A percentile compares a stretch with the other conserved stretches of the same genome.
Conservation (phyloP, 2,797 vertebrate genomes). For the Coregonus sp. region DNA sequence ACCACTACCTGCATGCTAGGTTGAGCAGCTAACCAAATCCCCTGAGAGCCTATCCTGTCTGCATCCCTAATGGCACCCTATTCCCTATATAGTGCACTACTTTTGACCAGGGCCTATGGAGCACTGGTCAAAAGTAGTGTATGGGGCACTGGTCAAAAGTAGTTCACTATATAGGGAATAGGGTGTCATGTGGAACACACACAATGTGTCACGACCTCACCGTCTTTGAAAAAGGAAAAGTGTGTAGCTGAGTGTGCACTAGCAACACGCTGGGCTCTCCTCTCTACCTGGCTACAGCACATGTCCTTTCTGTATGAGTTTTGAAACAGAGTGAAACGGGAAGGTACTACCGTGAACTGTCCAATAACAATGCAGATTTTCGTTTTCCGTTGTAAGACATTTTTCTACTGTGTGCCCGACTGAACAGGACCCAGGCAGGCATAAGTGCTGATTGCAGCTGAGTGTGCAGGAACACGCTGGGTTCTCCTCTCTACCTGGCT, state of each 20-base stretch:
- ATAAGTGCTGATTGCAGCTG: conserved; percentile 1
- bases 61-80: too few relatives aligned
- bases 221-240: conserved; percentile 20
- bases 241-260: conserved; percentile 49
- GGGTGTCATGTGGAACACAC: not conserved
- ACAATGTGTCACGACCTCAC: not conserved
- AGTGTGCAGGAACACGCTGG: conserved; percentile 66
- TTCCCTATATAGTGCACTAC: not conserved
- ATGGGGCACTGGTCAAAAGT: not conserved
- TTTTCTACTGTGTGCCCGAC: not conserved
- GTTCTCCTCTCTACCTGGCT: conserved; percentile 61
- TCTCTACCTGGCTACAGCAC: conserved; percentile 69
- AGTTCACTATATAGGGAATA: not conserved
- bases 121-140: too few relatives aligned
- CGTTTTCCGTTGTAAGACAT: not conserved
- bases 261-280: conserved; percentile 64
- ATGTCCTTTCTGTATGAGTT: conserved; percentile 48
- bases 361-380: not conserved
- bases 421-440: not conserved
- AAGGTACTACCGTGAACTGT: not conserved
- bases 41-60: not conserved
- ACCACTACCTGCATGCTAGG: not conserved
- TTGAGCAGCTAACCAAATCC: not conserved
- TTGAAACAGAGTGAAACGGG: not conserved
- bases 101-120: not conserved